Conservation (phyloP, 2,888 invertebrate genomes). For the Chrysolina oricalcia region DNA sequence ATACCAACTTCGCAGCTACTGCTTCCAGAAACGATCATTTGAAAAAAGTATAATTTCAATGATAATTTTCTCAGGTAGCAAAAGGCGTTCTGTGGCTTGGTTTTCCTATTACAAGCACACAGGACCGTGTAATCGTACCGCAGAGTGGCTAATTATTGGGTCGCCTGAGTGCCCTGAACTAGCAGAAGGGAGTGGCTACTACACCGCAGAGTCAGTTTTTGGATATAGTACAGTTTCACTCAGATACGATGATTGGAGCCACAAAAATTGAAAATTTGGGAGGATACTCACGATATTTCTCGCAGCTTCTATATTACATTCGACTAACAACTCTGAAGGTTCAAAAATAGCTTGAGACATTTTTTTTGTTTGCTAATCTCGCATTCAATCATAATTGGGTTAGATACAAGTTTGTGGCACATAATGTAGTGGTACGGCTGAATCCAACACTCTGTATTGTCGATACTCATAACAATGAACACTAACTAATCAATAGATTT, state of each 20-base stretch:
- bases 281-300: background rate
- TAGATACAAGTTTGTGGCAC: too few relatives aligned
- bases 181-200: constrained; percentile 7
- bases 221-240: background rate
- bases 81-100: constrained; percentile 44
- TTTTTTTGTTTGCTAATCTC: too few relatives aligned
- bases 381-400: too few relatives aligned
- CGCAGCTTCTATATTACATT: too few relatives aligned
- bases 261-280: background rate
- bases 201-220: background rate
- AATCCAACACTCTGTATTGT: too few relatives aligned
- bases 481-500: too few relatives aligned
- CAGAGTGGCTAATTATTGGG: constrained; percentile 10
- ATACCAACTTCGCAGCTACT: background rate
- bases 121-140: constrained; percentile 48
- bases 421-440: too few relatives aligned
- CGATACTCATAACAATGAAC: too few relatives aligned
- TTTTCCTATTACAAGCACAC: constrained; percentile 52
- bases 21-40: background rate
- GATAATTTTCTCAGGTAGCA: constrained; percentile 48
- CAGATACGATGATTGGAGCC: background rate
- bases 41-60: background rate
- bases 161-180: background rate
- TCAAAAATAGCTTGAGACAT: too few relatives aligned
- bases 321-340: too few relatives aligned